Evolutionary conservation across 2,797 vertebrate species (phyloP), one percentile per base, ranked within the genome.

Genomic region (Galaxias olidus): DNA sequence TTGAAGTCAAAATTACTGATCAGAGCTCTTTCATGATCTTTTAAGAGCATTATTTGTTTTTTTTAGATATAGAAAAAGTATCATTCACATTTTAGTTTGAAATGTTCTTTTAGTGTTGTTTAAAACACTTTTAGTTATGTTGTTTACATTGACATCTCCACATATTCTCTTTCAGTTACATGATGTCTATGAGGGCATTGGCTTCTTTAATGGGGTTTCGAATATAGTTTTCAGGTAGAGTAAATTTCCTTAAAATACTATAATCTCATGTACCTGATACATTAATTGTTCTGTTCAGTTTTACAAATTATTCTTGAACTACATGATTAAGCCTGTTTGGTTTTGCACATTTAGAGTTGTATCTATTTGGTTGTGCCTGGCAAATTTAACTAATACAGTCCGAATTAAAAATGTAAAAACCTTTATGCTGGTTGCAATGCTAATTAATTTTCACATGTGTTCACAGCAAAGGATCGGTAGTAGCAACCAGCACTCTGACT

Each of bases 171-270:
- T 77, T 4, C 74, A 90, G 89, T 41, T 90, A 17, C 0, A 65
- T 0, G 0, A 0, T 0, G 8, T 73, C 12, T 90, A 67, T 13
- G 45, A 9, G 12, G 85, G 81, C 61, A 0, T 46, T 5, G 0
- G 0, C 0, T 66, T 18, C n/a, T 90, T 87, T 44, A 1, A 4
- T 53, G 84, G 87, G 1, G 68, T 83, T 52, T 0, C 0, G 11
- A 9, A 2, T 43, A 80, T 88, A 42, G 68, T 17, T 4, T 89
- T 89, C 86, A 88, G 85, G 89, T 90, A 86, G 15, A 52, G 10
- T 63, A 56, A 0, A 48, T 64, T 46, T 57, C 0, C 19, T 19
- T 52, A 10, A 30, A 30, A 30, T 30, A 30, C 30, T 30, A 30
- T 30, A 30, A 30, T 30, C 6, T 30, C 3, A 30, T 30, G 30